These are phyloP conservation scores for Pygathrix nemaeus DNA, from an alignment of 2,113 vertebrate genomes.

Conservation along the genomic window DNA sequence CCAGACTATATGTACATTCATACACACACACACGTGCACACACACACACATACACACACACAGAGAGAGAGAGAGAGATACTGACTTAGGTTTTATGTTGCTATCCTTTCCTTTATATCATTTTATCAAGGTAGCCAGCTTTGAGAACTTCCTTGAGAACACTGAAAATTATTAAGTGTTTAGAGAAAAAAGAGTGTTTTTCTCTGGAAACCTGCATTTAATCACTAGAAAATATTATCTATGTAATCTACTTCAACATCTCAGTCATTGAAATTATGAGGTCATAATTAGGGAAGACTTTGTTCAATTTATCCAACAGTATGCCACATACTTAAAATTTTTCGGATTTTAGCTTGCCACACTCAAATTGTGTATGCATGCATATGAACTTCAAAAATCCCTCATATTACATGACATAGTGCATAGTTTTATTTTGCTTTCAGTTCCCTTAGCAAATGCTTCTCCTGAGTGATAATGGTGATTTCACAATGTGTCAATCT, in stretches of 20 bases:
- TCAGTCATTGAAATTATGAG: background rate
- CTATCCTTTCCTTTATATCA: background rate
- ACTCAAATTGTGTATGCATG: background rate
- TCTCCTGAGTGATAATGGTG: background rate
- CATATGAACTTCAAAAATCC: background rate
- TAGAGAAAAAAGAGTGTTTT: background rate
- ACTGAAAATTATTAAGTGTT: background rate
- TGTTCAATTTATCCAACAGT: background rate
- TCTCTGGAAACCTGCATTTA: background rate
- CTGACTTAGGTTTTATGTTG: background rate
- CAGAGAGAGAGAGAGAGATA: background rate
- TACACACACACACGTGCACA: background rate
- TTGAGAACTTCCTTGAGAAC: background rate
- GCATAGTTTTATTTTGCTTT: background rate
- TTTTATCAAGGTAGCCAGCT: background rate
- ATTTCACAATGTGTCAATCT: background rate
- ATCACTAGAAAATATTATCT: background rate
- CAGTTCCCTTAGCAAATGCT: background rate
- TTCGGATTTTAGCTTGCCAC: background rate
- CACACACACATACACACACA: background rate
- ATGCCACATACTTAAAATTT: background rate
- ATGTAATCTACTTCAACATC: background rate
- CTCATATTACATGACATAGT: background rate
- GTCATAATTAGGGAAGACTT: background rate
- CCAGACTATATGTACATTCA: background rate